phyloP scores from a whole-genome alignment of 92 coral and sea anemone genomes.

The Virgularia gustaviana region DNA sequence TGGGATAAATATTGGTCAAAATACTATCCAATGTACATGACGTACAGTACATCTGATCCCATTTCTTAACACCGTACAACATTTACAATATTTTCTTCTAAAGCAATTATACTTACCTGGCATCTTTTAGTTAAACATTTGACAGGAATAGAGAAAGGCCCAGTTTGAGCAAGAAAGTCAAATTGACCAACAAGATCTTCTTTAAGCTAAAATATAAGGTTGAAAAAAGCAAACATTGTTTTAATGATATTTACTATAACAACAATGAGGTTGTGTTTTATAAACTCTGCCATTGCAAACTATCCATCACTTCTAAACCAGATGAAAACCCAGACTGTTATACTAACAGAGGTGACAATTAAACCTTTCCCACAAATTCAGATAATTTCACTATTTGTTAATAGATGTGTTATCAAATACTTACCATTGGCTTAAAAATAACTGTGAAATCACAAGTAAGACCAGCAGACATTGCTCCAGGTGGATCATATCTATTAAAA shows the following conservation, averaged over 20 bases:
- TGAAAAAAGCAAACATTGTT: background rate
- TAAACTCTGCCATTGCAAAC: background rate
- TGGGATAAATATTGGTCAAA: background rate
- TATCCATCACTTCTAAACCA: background rate
- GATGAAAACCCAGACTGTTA: background rate
- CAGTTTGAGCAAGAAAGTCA: slow-evolving; percentile 95
- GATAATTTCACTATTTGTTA: background rate
- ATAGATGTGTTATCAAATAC: slow-evolving; percentile 8
- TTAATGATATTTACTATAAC: background rate
- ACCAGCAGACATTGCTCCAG: slow-evolving; percentile 98
- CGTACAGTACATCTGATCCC: background rate
- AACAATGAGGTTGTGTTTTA: too few relatives aligned
- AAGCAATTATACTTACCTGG: slow-evolving; percentile 53
- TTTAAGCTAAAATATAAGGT: slow-evolving; percentile 58
- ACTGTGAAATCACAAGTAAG: slow-evolving; percentile 89
- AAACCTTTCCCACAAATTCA: background rate
- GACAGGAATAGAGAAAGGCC: slow-evolving; percentile 89
- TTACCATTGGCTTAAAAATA: slow-evolving; percentile 94
- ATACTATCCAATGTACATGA: background rate
- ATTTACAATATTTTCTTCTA: background rate
- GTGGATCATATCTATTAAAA: slow-evolving; percentile 85
- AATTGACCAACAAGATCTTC: slow-evolving; percentile 97
- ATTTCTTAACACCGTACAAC: background rate
- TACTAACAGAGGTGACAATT: background rate
- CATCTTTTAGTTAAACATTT: slow-evolving; percentile 95